Percentiles rank a stretch among this genome's conserved stretches.
These are phyloP conservation scores for Drosophila koepferae DNA, from an alignment of 2,888 invertebrate genomes.

Conservation along the genomic window DNA sequence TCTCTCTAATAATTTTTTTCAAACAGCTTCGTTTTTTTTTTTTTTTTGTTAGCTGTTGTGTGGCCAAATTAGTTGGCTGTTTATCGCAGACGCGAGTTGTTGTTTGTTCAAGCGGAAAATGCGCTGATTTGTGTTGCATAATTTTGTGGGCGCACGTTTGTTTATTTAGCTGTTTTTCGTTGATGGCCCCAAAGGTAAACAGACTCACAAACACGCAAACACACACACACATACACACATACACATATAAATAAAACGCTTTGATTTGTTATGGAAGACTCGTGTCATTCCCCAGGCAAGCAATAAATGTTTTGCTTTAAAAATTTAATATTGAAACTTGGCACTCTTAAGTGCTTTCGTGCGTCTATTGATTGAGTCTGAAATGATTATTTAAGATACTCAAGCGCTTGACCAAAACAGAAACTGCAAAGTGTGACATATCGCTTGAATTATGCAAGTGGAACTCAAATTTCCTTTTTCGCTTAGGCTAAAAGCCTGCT, in stretches of 20 bases:
- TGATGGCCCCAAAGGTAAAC: slow-evolving; percentile 39
- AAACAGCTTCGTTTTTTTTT: slow-evolving; percentile 4
- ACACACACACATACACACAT: neutral
- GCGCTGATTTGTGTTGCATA: slow-evolving; percentile 70
- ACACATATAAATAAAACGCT: slow-evolving; percentile 4
- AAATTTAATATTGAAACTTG: slow-evolving; percentile 22
- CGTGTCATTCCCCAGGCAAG: slow-evolving; percentile 24
- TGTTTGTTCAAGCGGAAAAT: slow-evolving; percentile 69
- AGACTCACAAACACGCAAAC: slow-evolving; percentile 7
- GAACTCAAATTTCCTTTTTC: slow-evolving; percentile 8
- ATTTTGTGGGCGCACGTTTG: slow-evolving; percentile 47
- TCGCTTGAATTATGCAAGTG: slow-evolving; percentile 7
- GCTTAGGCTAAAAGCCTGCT: slow-evolving; percentile 41
- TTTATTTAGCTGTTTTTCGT: slow-evolving; percentile 50
- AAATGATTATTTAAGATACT: neutral
- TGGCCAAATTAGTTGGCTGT: slow-evolving; percentile 63
- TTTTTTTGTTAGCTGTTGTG: slow-evolving; percentile 18
- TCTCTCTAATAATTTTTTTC: slow-evolving; percentile 33
- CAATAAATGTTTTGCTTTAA: slow-evolving; percentile 25
- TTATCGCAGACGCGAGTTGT: slow-evolving; percentile 52
- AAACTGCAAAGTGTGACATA: slow-evolving; percentile 7
- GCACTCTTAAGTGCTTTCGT: neutral
- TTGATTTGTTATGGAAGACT: slow-evolving; percentile 49
- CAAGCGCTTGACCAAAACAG: neutral
- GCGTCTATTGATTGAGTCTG: slow-evolving; percentile 4